Base-by-base conservation (phyloP, 30 jellyfish, hydroid and myxozoan species). In the Hydra vulgaris region DNA sequence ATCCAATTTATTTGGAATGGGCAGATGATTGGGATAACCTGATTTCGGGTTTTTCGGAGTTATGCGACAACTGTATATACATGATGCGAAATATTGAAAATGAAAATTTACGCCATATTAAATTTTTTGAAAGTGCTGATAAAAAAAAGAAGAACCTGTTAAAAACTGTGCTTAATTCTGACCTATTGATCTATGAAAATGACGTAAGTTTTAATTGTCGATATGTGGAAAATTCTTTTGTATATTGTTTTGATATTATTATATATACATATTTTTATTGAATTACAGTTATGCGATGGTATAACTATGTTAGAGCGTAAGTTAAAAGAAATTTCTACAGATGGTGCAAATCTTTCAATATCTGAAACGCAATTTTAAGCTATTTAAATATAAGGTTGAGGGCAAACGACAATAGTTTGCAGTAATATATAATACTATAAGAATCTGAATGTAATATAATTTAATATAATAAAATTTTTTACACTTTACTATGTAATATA, bases 1-100 rank as follows among this genome's bases (percentile, higher is more conserved):
- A 82, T 54, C 98, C 98, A 81, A 83, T 91, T 53, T 91, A 91
- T 73, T 88, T 89, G 23, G 98, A 91, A 27, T 91, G 98, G 98
- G 76, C 83, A 77, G 73, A 93, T 7, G 96, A 91, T 8, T 91
- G 98, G 98, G 96, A 91, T 27, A 19, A 72, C 80, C 86, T 80
- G 86, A 21, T 91, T 83, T 95, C 82, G 16, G 71, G 82, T 74
- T 76, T 91, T 52, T 90, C 83, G 52, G 96, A 91, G 76, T 88
- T 79, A 53, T 70, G 91, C 25, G 96, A 91, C 18, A 83, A 84
- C 80, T 81, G 88, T 53, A 76, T 86, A n/a, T 91, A 86, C 73
- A 53, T 86, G 72, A 19, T 91, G 86, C 75, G 92, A 20, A 87
- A 91, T 68, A 53, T 91, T 21, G 98, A 91, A 70, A 88, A 83